Base-by-base conservation (phyloP, 2,797 vertebrate species). In the Tauraco hartlaubi region DNA sequence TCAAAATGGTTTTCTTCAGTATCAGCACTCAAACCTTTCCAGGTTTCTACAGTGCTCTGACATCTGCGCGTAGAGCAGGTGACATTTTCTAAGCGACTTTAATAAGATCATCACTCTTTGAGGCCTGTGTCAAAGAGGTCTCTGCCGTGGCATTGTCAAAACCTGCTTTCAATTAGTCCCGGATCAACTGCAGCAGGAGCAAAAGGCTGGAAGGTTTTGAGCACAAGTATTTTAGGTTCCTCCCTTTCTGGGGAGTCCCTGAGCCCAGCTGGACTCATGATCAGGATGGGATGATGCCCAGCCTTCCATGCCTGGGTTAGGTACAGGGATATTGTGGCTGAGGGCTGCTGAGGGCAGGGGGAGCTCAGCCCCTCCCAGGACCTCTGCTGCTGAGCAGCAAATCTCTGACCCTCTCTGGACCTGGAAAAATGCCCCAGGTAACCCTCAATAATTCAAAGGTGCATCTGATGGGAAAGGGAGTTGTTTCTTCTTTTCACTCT, bases 161-260 rank as follows among this genome's bases (percentile, higher is more conserved):
- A 75, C 15, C 58, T 86, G 84, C 37, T 96, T 92, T 79, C 54
- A 80, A 51, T 93, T 75, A 91, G 37, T 33, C 64, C 58, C 73
- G 71, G 29, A 77, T 71, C 55, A 88, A 86, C 0, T 43, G 51
- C 74, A 84, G 12, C 1, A 0, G 1, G 26, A 92, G 37, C 18
- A 88, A 71, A 90, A 64, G n/a, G 73, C 74, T 81, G 69, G 37
- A 66, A 66, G 54, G 48, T 69, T 81, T 48, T n/a, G 9, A 92
- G 62, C 43, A 78, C 28, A 51, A 35, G 33, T 80, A 90, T 54
- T 76, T 78, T 83, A 80, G 58, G 61, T 39, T 80, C 33, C 11
- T 71, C 33, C 37, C 46, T 16, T 90, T 23, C 18, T 41, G 1
- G 29, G 43, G 39, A 7, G 5, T 25, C 12, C 18, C 17, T 64